Conservation (phyloP, 1,140 invertebrate genomes). For the Drosophila lini region DNA sequence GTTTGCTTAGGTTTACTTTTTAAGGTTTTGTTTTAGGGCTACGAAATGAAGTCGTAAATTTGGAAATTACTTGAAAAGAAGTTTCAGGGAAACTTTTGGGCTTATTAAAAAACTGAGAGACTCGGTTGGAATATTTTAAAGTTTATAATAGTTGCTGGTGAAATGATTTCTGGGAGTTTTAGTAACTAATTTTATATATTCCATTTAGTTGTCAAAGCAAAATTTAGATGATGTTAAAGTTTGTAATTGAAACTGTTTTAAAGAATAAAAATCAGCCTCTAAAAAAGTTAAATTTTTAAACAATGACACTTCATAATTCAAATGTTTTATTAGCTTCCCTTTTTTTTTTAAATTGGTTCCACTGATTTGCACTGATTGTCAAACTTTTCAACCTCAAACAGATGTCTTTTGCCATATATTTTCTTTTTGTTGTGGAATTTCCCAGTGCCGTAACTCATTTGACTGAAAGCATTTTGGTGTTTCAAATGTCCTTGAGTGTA, state of each 20-base stretch:
- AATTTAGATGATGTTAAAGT: not conserved
- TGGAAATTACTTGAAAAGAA: constrained; percentile 42
- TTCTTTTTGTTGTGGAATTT: constrained; percentile 11
- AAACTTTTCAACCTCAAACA: constrained; percentile 30
- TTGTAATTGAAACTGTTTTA: constrained; percentile 15
- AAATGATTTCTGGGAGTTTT: constrained; percentile 16
- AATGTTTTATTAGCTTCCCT: constrained; percentile 2
- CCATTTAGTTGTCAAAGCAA: not conserved
- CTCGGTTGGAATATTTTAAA: not conserved
- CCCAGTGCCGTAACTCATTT: constrained; percentile 62
- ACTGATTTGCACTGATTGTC: constrained; percentile 49
- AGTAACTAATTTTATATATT: constrained; percentile 8
- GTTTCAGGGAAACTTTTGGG: constrained; percentile 31
- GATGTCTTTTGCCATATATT: constrained; percentile 9
- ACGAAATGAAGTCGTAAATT: constrained; percentile 47
- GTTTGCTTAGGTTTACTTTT: constrained; percentile 49
- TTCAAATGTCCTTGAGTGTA: constrained; percentile 49
- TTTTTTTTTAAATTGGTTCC: not conserved
- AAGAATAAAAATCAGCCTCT: not conserved
- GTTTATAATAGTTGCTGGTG: constrained; percentile 29
- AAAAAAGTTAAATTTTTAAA: not conserved
- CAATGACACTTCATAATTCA: not conserved
- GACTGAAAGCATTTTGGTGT: constrained; percentile 77
- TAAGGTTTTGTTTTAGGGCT: constrained; percentile 36
- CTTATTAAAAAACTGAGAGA: constrained; percentile 24